Conservation (phyloP, 2,888 invertebrate species). For the Sphaerophoria rueppellii region DNA sequence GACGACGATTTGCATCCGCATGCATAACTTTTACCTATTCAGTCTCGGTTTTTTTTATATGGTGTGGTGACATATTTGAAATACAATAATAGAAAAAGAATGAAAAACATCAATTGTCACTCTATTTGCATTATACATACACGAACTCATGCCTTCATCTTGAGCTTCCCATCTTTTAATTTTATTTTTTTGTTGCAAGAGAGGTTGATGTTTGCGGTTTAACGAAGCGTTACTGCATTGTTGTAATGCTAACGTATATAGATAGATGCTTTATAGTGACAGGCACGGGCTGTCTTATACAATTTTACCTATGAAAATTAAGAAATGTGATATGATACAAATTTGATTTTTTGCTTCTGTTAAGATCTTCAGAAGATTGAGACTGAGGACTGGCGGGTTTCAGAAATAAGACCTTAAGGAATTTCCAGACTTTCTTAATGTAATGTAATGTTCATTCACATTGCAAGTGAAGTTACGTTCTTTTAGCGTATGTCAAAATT, state of each 20-base stretch:
- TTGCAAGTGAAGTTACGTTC: no score
- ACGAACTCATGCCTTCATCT: background rate
- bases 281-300: background rate
- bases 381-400: no score
- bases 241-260: conserved; percentile 13
- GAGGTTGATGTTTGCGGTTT: conserved; percentile 45
- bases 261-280: background rate
- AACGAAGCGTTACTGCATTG: conserved; percentile 58
- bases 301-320: background rate
- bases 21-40: conserved; percentile 19
- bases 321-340: conserved; percentile 9
- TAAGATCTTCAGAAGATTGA: no score
- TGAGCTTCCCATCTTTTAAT: conserved; percentile 53
- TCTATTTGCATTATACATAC: conserved; percentile 3
- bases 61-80: conserved; percentile 63
- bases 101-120: conserved; percentile 62
- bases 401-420: no score
- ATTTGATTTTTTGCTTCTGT: no score
- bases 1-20: conserved; percentile 67
- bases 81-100: conserved; percentile 59
- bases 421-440: no score
- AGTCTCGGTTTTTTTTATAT: background rate
- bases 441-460: no score
- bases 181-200: background rate
- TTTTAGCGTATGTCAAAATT: no score